Conservation (phyloP, 2,113 vertebrate genomes). For the Uropsilus gracilis region DNA sequence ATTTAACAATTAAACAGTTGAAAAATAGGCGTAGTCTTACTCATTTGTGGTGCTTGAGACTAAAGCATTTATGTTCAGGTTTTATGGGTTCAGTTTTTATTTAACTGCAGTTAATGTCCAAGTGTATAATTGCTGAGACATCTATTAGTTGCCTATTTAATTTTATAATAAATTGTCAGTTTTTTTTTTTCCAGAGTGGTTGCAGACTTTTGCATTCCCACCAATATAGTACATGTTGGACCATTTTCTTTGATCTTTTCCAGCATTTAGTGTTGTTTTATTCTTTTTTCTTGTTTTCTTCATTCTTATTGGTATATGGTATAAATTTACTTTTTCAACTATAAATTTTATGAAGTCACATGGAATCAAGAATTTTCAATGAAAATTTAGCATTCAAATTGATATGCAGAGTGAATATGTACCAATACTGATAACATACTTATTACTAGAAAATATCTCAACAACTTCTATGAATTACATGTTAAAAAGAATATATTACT, state of each 20-base stretch:
- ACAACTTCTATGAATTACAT: too few species aligned
- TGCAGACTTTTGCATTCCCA: neutral
- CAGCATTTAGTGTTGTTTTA: neutral
- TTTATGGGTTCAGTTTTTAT: neutral
- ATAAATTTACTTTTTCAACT: neutral
- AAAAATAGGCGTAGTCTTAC: neutral
- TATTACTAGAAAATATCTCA: neutral
- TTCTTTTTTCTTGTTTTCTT: neutral
- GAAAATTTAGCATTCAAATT: neutral
- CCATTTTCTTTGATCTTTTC: neutral
- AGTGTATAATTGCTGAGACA: neutral
- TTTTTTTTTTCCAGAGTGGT: neutral
- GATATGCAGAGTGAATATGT: neutral
- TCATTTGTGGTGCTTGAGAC: neutral
- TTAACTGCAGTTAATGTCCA: neutral
- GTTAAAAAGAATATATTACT: neutral
- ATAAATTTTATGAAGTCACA: neutral
- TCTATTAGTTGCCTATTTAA: neutral
- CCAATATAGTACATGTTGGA: neutral
- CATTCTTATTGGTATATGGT: neutral
- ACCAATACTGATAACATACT: neutral
- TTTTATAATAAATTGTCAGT: neutral
- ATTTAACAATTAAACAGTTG: neutral
- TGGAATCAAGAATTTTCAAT: neutral
- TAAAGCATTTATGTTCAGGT: neutral